Evolutionary conservation across 2,113 vertebrate species (phyloP).

Genomic region (Elachura formosa): DNA sequence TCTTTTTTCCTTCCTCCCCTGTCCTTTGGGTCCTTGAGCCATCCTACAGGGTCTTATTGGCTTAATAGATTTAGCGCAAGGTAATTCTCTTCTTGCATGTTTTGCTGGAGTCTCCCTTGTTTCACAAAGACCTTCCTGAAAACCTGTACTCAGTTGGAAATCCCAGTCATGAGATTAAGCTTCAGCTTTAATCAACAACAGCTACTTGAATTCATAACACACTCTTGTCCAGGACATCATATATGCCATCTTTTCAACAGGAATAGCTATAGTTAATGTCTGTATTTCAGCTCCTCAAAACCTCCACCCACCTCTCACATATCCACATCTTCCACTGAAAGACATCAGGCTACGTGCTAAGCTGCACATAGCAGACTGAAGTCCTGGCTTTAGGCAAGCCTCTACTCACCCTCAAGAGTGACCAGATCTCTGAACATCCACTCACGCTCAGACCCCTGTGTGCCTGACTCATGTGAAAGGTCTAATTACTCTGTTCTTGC

Average conservation of each 20-base stretch:
- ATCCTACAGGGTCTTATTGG: slow-evolving; percentile 4
- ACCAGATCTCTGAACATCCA: neutral
- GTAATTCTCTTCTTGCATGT: neutral
- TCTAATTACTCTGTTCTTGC: neutral
- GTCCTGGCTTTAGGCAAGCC: neutral
- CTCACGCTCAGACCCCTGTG: neutral
- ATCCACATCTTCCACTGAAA: neutral
- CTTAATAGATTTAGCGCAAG: slow-evolving; percentile 10
- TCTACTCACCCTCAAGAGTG: neutral
- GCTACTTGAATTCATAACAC: neutral
- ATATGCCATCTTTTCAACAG: neutral
- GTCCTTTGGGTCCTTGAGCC: neutral
- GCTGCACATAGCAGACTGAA: neutral
- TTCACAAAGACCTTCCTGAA: neutral
- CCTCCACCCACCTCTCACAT: neutral
- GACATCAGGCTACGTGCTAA: neutral
- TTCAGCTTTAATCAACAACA: neutral
- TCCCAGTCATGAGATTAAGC: neutral
- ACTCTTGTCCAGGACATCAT: neutral
- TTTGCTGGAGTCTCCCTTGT: neutral
- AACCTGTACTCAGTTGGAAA: neutral
- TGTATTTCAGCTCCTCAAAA: neutral
- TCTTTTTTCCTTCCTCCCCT: slow-evolving; percentile 38
- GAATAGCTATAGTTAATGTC: neutral
- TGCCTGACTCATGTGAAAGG: neutral